Conservation (phyloP, 2,113 vertebrate species). For the Phycodurus eques region DNA sequence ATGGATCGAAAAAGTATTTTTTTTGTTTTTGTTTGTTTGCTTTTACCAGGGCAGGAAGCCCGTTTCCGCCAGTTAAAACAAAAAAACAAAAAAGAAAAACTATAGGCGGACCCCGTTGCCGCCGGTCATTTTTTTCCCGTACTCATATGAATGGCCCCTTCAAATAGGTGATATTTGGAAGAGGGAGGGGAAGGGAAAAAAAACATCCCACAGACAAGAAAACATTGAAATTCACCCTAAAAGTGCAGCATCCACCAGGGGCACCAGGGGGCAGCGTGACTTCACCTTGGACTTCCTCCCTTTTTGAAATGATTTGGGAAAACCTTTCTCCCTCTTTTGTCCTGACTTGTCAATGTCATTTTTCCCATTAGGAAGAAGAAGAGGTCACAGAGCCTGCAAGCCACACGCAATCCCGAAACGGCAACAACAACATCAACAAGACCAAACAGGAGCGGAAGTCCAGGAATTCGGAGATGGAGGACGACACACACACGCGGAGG, state of each 20-base stretch:
- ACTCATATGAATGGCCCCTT: too few species aligned
- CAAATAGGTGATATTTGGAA: too few species aligned
- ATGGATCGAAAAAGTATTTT: too few species aligned
- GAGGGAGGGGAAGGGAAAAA: background rate
- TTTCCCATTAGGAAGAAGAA: background rate
- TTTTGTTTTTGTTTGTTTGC: too few species aligned
- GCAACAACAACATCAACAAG: background rate
- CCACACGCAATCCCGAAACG: background rate
- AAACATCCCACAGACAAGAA: background rate
- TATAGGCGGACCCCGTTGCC: too few species aligned
- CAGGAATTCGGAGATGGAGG: background rate
- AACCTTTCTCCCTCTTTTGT: background rate
- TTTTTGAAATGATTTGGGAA: background rate
- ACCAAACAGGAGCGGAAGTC: background rate
- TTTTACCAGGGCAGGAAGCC: too few species aligned
- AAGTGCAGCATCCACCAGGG: accelerated
- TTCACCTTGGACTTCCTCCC: slow-evolving; percentile 10
- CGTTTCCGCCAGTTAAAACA: too few species aligned
- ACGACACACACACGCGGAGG: background rate
- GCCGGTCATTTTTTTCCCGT: too few species aligned
- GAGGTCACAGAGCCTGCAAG: background rate
- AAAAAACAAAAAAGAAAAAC: too few species aligned
- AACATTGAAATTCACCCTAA: background rate
- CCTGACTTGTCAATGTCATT: background rate
- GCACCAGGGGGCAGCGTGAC: slow-evolving; percentile 62